Conservation (phyloP, 2,888 invertebrate species). For the Brachylomia viminalis region DNA sequence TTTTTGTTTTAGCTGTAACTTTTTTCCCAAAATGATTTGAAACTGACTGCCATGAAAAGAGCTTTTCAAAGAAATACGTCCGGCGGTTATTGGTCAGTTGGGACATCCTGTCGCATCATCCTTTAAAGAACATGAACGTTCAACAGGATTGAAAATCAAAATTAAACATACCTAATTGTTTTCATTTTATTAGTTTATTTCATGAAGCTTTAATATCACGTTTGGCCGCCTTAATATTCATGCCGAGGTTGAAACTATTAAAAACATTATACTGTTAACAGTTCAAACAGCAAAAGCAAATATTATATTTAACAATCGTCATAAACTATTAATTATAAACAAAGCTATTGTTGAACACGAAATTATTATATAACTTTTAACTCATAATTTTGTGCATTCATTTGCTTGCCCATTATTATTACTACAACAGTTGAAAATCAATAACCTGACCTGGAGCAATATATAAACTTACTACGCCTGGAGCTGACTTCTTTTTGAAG, state of each 20-base stretch:
- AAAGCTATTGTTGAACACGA: slow-evolving; percentile 23
- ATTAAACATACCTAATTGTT: background rate
- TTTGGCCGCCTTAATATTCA: slow-evolving; percentile 41
- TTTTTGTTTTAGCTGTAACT: background rate
- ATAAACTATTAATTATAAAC: slow-evolving; percentile 40
- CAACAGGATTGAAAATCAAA: background rate
- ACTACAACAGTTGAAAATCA: background rate
- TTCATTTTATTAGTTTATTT: background rate
- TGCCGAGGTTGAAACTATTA: slow-evolving; percentile 34
- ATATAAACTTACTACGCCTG: no score
- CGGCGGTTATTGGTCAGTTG: background rate
- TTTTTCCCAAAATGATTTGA: background rate
- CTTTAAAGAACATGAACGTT: background rate
- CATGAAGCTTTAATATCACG: slow-evolving; percentile 14
- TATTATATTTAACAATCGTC: slow-evolving; percentile 29
- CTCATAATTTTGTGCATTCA: slow-evolving; percentile 1
- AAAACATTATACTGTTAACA: slow-evolving; percentile 34
- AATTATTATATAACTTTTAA: slow-evolving; percentile 25
- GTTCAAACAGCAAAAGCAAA: slow-evolving; percentile 45
- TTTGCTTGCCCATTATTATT: background rate
- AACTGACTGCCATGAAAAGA: no score
- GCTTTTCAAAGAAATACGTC: background rate
- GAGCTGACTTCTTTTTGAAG: no score
- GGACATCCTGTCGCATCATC: background rate
- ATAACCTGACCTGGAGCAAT: background rate